Percentiles rank a stretch among this genome's conserved stretches.
Conservation (phyloP, 1,140 invertebrate genomes). For the Myzus persicae region DNA sequence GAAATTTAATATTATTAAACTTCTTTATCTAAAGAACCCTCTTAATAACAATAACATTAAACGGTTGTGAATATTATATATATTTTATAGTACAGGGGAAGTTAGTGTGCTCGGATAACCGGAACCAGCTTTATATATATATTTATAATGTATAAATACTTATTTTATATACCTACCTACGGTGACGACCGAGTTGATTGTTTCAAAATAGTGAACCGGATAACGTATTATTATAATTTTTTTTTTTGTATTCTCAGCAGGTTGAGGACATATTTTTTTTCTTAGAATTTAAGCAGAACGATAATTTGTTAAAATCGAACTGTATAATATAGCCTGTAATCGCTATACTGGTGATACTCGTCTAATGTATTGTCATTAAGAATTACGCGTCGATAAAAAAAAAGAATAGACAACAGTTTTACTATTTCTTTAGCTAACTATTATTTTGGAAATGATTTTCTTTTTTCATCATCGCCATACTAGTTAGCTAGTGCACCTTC, state of each 20-base stretch:
- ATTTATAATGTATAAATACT: too few species aligned
- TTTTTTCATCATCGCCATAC: not conserved
- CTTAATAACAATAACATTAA: not conserved
- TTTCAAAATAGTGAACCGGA: not conserved
- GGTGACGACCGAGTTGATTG: not conserved
- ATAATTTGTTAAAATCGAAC: not conserved
- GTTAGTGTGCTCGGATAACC: not conserved
- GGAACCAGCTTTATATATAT: not conserved
- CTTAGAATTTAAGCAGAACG: not conserved
- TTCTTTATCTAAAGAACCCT: not conserved
- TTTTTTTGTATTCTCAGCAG: not conserved
- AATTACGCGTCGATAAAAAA: not conserved
- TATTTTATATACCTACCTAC: not conserved
- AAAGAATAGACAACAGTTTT: not conserved
- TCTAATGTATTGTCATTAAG: not conserved
- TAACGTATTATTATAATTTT: constrained; percentile 10
- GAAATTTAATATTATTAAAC: not conserved
- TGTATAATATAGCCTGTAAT: not conserved
- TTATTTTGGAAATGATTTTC: not conserved
- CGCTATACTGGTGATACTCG: not conserved
- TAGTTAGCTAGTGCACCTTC: not conserved
- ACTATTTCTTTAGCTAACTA: not conserved
- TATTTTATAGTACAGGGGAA: not conserved
- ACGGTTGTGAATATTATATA: not conserved
- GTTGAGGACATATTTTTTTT: not conserved